phyloP scores from a whole-genome alignment of 30 jellyfish, hydroid and myxozoan genomes.

The Turritopsis dohrnii region DNA sequence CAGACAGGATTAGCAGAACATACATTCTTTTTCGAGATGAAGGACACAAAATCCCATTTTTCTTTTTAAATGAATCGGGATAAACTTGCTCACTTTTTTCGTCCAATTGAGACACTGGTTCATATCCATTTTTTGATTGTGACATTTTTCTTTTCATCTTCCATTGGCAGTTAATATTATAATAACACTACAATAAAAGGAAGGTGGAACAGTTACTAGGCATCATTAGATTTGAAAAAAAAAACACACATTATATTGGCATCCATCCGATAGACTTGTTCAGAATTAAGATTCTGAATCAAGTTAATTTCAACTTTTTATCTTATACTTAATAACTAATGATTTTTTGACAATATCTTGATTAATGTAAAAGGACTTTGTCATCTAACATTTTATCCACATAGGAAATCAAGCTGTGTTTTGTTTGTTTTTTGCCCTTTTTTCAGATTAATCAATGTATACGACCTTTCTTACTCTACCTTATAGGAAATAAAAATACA shows the following conservation, averaged over 20 bases:
- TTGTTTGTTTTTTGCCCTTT: no score
- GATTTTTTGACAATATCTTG: no score
- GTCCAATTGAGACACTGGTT: not conserved
- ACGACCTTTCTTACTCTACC: no score
- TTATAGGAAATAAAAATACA: no score
- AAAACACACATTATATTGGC: not conserved
- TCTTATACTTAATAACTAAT: no score
- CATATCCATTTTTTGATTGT: not conserved
- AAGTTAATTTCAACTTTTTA: no score
- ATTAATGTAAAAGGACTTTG: no score
- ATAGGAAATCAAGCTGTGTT: no score
- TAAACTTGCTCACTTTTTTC: not conserved
- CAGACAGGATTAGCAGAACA: slow-evolving; percentile 21
- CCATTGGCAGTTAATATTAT: not conserved
- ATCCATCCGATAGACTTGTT: no score
- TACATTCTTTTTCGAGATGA: slow-evolving; percentile 28
- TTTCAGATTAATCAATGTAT: no score
- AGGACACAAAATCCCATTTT: slow-evolving; percentile 21
- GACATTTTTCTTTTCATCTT: slow-evolving; percentile 22
- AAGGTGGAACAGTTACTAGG: not conserved
- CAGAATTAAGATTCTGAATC: no score
- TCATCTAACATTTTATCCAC: no score
- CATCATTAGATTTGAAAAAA: not conserved
- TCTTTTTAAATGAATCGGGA: not conserved
- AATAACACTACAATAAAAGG: not conserved